phyloP scores from a whole-genome alignment of 92 coral and sea anemone genomes.

The Porites lobata region DNA sequence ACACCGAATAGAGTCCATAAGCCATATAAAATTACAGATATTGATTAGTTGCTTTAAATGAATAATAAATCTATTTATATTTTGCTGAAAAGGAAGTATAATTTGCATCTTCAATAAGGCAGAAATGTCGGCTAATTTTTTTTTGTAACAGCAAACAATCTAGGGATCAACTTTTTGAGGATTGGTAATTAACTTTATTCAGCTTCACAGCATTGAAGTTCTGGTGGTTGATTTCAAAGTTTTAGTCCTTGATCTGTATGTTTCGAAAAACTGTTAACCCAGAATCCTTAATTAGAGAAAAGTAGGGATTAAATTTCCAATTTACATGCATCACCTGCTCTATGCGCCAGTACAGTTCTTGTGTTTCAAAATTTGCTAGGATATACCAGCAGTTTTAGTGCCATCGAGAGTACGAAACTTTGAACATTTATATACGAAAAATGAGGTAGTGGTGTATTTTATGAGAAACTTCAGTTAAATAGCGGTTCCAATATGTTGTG shows the following conservation, averaged over 20 bases:
- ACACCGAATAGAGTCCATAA: not conserved
- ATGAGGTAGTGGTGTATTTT: no score
- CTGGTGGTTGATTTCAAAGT: no score
- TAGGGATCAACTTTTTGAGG: not conserved
- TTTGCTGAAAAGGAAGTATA: not conserved
- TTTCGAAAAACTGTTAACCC: not conserved
- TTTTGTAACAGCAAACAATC: not conserved
- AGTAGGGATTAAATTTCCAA: not conserved
- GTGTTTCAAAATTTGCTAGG: no score
- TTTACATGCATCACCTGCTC: not conserved
- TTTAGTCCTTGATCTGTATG: not conserved
- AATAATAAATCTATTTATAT: conserved; percentile 3
- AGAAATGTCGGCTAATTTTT: not conserved
- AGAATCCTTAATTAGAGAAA: conserved; percentile 1
- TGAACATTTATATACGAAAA: no score
- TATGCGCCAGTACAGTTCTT: no score
- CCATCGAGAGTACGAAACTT: no score
- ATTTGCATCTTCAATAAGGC: conserved; percentile 34
- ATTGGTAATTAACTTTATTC: not conserved
- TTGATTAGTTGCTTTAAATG: not conserved
- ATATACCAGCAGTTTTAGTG: no score
- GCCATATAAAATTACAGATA: not conserved
- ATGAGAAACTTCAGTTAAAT: no score
- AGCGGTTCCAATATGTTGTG: no score
- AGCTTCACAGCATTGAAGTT: no score